Base-by-base conservation (phyloP, 1,140 invertebrate genomes). In the Drosophila santomea region DNA sequence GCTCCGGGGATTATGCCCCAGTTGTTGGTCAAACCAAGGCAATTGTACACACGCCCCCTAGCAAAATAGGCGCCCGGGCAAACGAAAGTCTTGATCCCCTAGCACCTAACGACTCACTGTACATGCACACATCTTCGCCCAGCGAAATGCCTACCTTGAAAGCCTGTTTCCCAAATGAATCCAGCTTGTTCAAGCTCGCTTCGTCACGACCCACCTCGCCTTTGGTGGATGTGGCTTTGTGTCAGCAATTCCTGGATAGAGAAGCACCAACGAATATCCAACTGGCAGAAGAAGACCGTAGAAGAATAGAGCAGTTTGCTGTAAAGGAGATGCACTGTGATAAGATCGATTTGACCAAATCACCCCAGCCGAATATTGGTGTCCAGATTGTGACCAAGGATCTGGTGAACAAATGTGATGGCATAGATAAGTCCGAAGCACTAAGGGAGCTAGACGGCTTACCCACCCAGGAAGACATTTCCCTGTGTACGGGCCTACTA, bases 121-220 rank as follows among this genome's bases (percentile, higher is more conserved):
- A 67, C 15, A 63, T 77, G 54, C 68, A 77, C 39, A 54, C 91
- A 6, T 64, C 60, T 0, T 60, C 61, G 7, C 90, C 86, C 0
- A 78, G 90, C 7, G 64, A 78, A 36, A 76, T 91, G 63, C 90
- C 90, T 0, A 48, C 67, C 3, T 41, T 91, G 1, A 63, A 78
- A 14, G 39, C 67, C 8, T 91, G 88, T 39, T 38, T 69, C 4
- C 84, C 91, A 14, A 91, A 91, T 57, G 84, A 89, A 38, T 91
- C 91, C 12, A 91, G 80, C 38, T 76, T 91, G 0, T 91, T 91
- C 10, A 91, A 89, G 48, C 20, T 91, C 43, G 78, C 81, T 10
- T 59, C 69, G n/a, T 85, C 88, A 2, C 64, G 83, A 12, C 83
- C 90, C 15, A 76, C 69, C 5, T 88, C 90, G n/a, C 90, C 90